Percentiles rank a stretch among this genome's conserved stretches.
These are phyloP conservation scores for Pseudanteris insignis DNA, from an alignment of 2,888 invertebrate genomes.

Conservation along the genomic window DNA sequence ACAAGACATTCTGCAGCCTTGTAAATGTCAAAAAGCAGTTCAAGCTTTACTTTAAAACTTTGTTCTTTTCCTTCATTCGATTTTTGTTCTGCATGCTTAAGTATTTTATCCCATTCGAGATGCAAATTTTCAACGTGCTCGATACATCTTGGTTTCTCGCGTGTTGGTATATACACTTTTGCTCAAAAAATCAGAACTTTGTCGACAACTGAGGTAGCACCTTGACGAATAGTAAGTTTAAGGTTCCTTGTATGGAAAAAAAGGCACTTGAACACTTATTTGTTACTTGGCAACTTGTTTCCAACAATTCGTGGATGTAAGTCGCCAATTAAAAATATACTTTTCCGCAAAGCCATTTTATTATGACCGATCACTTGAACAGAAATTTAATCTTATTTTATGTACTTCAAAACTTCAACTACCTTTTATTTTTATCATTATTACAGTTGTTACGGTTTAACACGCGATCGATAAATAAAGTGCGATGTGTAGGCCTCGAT, in stretches of 20 bases:
- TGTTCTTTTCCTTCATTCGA: slow-evolving; percentile 11
- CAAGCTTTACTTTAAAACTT: slow-evolving; percentile 8
- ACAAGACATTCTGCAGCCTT: slow-evolving; percentile 5
- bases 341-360: slow-evolving; percentile 7
- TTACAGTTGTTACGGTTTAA: slow-evolving; percentile 1
- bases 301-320: slow-evolving; percentile 15
- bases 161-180: slow-evolving; percentile 17
- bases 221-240: slow-evolving; percentile 7
- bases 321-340: slow-evolving; percentile 12
- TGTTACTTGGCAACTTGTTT: slow-evolving; percentile 14
- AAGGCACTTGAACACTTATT: slow-evolving; percentile 12
- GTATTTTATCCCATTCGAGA: slow-evolving; percentile 8
- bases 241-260: slow-evolving; percentile 9
- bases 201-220: slow-evolving; percentile 5
- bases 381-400: slow-evolving; percentile 2
- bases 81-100: slow-evolving; percentile 13
- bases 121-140: slow-evolving; percentile 15
- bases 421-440: neutral
- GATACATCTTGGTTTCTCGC: slow-evolving; percentile 10
- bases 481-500: too few species aligned
- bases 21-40: slow-evolving; percentile 17
- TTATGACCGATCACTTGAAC: neutral
- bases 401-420: slow-evolving; percentile 1
- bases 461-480: neutral
- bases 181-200: slow-evolving; percentile 10